Base-by-base conservation (phyloP, 2,888 invertebrate species). In the Mythimna albipuncta region DNA sequence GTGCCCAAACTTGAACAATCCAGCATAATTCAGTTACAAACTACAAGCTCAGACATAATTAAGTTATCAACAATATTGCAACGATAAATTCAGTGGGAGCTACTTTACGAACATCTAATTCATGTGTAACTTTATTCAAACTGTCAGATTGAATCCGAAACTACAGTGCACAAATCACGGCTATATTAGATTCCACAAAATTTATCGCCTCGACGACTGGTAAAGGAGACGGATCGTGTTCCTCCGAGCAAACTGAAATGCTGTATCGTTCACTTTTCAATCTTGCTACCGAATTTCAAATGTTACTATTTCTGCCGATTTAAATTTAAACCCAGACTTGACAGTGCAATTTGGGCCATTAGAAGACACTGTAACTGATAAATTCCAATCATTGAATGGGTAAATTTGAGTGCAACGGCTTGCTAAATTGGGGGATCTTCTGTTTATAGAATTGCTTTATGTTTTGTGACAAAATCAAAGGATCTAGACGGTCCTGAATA, bases 161-260 rank as follows among this genome's bases (percentile, higher is more conserved):
- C 88, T 78, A 75, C 72, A 84, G 85, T 85, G 85, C 87, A 90
- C 89, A 90, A 90, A 89, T 90, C 90, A 90, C 88, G 76, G 80
- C 83, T 90, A 88, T 91, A 91, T 91, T 91, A 89, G 89, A 90
- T 91, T 91, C 87, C 74, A 83, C 79, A 75, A 83, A 90, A 91
- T 91, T 91, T 91, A 90, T 91, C 87, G 89, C 86, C 73, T 84
- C 88, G 82, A 76, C 86, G 88, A 88, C 84, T 84, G 85, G 82
- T 84, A 86, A 88, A 88, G 81, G 75, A 83, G 88, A 88, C 84
- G 82, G 84, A 89, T 90, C 87, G 81, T 84, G 85, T 87, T 88
- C 82, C 85, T 83, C 75, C 78, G 80, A 71, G 75, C 71, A 65
- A 69, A 74, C 71, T 81, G 73, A 83, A 84, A 79, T 69, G 81